phyloP scores from a whole-genome alignment of 2,113 vertebrate species.

The Corapipo altera region DNA sequence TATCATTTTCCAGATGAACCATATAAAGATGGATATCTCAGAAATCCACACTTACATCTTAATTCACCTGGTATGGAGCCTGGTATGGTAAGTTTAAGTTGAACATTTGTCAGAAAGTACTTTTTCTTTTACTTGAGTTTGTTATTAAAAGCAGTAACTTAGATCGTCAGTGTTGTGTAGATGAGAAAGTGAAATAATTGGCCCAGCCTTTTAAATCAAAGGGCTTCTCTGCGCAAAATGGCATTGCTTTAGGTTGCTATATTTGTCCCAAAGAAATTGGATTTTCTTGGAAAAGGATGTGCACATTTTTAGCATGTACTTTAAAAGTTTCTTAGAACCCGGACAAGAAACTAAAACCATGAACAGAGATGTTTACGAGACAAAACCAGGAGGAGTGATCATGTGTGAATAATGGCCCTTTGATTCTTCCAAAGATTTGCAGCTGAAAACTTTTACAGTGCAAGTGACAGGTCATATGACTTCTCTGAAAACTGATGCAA shows the following conservation, averaged over 20 bases:
- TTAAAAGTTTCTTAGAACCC: not conserved
- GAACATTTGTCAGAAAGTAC: not conserved
- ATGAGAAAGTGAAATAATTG: not conserved
- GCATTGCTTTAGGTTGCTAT: not conserved
- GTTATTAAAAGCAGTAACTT: not conserved
- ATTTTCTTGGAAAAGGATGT: not conserved
- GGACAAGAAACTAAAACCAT: not conserved
- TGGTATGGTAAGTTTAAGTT: constrained; percentile 76
- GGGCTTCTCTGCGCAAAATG: not conserved
- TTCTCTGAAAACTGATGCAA: not conserved
- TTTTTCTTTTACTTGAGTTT: not conserved
- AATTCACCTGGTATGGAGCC: constrained; percentile 80
- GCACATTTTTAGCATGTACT: not conserved
- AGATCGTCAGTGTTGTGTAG: not conserved
- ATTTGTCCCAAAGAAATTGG: not conserved
- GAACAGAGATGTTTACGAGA: not conserved
- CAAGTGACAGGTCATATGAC: not conserved
- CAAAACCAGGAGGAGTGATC: not conserved
- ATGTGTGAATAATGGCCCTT: not conserved
- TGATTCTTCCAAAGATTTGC: not conserved
- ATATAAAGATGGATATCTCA: constrained; percentile 89
- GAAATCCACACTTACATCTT: constrained; percentile 86
- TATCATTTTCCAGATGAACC: constrained; percentile 89
- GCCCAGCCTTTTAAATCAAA: not conserved
- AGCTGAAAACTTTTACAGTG: not conserved